Percentiles rank a stretch among this genome's conserved stretches.
Conservation (phyloP, 2,888 invertebrate species). For the Eupelmus urozonus region DNA sequence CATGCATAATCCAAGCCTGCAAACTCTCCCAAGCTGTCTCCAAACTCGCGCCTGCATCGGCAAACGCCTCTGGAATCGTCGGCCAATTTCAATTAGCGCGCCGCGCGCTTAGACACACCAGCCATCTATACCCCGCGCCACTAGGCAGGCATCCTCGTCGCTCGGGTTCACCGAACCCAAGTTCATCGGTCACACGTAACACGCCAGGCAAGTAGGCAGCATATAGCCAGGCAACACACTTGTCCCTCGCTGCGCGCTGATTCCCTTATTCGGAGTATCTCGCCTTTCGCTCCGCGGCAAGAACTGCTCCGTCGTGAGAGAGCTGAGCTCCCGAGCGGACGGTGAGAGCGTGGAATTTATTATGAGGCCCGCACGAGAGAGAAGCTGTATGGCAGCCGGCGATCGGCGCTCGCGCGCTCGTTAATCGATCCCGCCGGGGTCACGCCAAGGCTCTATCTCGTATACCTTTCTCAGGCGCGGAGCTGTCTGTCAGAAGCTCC, state of each 20-base stretch:
- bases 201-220: neutral
- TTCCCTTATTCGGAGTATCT: constrained; percentile 73
- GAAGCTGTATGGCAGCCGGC: neutral
- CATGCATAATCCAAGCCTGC: too few relatives aligned
- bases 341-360: constrained; percentile 25
- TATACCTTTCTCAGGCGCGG: neutral
- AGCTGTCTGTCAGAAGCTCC: neutral
- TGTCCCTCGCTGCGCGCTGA: constrained; percentile 68
- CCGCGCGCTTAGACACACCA: neutral
- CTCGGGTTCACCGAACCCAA: constrained; percentile 66
- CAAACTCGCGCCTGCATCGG: too few relatives aligned
- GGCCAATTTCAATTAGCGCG: neutral
- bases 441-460: neutral
- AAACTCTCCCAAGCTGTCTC: too few relatives aligned
- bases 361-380: constrained; percentile 4
- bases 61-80: too few relatives aligned
- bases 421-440: constrained; percentile 25
- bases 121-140: too few relatives aligned
- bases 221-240: constrained; percentile 62
- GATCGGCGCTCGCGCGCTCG: constrained; percentile 1
- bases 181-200: constrained; percentile 73
- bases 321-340: too few relatives aligned
- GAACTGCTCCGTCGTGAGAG: neutral
- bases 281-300: constrained; percentile 9
- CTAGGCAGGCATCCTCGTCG: neutral